Conservation (phyloP, 1,140 invertebrate genomes). For the Plectus sambesii region DNA sequence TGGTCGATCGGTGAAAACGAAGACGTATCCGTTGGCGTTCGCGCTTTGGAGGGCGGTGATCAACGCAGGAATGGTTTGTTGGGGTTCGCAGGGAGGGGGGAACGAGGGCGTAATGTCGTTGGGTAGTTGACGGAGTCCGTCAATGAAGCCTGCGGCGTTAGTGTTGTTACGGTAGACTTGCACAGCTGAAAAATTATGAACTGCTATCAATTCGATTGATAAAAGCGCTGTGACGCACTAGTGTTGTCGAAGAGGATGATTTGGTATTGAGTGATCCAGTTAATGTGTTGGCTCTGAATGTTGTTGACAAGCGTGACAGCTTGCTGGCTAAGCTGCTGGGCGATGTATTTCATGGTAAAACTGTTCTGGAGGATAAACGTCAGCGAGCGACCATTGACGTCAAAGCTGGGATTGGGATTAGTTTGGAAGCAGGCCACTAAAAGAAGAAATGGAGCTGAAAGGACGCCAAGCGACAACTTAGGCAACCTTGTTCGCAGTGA, state of each 20-base stretch:
- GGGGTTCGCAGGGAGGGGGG: no score
- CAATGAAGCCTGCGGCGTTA: no score
- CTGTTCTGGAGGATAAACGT: constrained; percentile 20
- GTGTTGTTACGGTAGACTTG: no score
- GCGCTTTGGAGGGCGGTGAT: no score
- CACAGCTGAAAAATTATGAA: no score
- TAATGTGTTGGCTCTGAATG: constrained; percentile 17
- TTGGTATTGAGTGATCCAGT: constrained; percentile 22
- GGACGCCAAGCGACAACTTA: constrained; percentile 15
- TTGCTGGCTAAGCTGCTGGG: constrained; percentile 13
- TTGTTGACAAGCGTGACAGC: constrained; percentile 16
- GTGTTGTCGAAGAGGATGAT: constrained; percentile 20
- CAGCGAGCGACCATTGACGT: constrained; percentile 14
- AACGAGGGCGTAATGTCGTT: no score
- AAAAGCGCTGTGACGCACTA: no score
- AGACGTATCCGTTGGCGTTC: no score
- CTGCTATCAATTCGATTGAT: no score
- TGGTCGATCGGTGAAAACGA: no score
- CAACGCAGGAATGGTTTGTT: no score
- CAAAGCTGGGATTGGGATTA: constrained; percentile 5
- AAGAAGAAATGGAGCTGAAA: constrained; percentile 18
- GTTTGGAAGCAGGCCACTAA: constrained; percentile 8
- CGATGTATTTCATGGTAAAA: constrained; percentile 12
- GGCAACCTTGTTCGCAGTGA: constrained; percentile 9
- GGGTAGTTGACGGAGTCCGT: no score